A percentile compares a stretch with the other conserved stretches of the same genome.
These are phyloP conservation scores for Desoria tigrina DNA, from an alignment of 2,888 invertebrate genomes.

Conservation along the genomic window DNA sequence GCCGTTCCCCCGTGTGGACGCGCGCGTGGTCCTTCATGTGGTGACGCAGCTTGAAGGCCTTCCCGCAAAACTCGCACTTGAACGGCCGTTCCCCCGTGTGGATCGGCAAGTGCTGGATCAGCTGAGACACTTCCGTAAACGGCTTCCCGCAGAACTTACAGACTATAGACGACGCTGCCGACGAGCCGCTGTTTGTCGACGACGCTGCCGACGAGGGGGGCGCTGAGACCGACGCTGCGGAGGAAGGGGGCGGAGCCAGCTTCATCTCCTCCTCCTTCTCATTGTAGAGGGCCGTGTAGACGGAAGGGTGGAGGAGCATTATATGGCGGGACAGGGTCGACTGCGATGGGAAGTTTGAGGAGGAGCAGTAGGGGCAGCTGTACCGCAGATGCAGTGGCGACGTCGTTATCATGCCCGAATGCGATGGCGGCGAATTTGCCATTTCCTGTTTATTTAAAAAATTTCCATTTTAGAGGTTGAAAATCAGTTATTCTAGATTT, in stretches of 20 bases:
- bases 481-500: no score
- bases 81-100: constrained; percentile 89
- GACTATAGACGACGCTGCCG: constrained; percentile 56
- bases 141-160: constrained; percentile 92
- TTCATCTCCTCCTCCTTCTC: constrained; percentile 46
- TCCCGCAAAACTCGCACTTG: constrained; percentile 91
- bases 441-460: no score
- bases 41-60: constrained; percentile 87
- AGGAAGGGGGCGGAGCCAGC: constrained; percentile 58
- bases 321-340: constrained; percentile 50
- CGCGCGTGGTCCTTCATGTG: constrained; percentile 94
- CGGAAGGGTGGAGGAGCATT: constrained; percentile 50
- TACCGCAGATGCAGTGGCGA: no score
- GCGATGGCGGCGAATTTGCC: no score
- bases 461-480: no score
- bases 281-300: constrained; percentile 48
- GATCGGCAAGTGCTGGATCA: constrained; percentile 82
- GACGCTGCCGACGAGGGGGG: constrained; percentile 24
- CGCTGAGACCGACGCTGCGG: constrained; percentile 22
- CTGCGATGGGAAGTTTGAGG: constrained; percentile 50
- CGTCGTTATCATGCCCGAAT: no score
- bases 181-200: constrained; percentile 20
- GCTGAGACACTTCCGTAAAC: constrained; percentile 83
- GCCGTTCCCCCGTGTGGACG: constrained; percentile 87
- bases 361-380: no score